Evolutionary conservation across 2,797 vertebrate genomes (phyloP).

Genomic region (Pogoniulus pusillus): DNA sequence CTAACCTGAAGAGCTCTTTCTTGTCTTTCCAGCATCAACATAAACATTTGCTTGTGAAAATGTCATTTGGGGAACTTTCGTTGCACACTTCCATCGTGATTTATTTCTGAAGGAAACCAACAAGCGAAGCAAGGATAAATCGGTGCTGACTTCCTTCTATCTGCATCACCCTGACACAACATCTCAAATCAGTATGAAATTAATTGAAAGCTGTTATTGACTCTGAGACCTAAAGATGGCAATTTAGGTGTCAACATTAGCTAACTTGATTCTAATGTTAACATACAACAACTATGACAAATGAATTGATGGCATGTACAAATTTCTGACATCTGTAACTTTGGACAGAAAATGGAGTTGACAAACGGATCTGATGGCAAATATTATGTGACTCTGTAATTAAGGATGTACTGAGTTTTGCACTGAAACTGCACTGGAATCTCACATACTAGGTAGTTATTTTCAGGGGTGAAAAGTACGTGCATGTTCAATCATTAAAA

Average conservation of each 20-base stretch:
- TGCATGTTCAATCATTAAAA: neutral
- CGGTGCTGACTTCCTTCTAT: neutral
- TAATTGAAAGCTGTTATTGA: conserved; percentile 47
- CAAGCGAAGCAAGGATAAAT: neutral
- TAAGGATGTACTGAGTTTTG: conserved; percentile 27
- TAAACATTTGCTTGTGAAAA: neutral
- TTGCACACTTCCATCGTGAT: neutral
- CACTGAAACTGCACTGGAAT: neutral
- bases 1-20: neutral
- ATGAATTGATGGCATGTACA: conserved; percentile 47
- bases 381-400: conserved; percentile 60
- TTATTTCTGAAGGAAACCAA: conserved; percentile 28
- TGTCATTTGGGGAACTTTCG: neutral
- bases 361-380: conserved; percentile 56
- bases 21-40: neutral
- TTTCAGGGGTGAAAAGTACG: neutral
- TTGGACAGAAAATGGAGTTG: conserved; percentile 45
- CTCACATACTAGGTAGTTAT: neutral
- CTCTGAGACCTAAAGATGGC: conserved; percentile 46
- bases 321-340: conserved; percentile 60
- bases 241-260: conserved; percentile 37
- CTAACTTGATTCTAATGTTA: conserved; percentile 22
- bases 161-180: conserved; percentile 5
- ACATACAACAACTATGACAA: conserved; percentile 56
- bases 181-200: conserved; percentile 12